phyloP scores from a whole-genome alignment of 2,888 invertebrate species.

The Schizotus pectinicornis region DNA sequence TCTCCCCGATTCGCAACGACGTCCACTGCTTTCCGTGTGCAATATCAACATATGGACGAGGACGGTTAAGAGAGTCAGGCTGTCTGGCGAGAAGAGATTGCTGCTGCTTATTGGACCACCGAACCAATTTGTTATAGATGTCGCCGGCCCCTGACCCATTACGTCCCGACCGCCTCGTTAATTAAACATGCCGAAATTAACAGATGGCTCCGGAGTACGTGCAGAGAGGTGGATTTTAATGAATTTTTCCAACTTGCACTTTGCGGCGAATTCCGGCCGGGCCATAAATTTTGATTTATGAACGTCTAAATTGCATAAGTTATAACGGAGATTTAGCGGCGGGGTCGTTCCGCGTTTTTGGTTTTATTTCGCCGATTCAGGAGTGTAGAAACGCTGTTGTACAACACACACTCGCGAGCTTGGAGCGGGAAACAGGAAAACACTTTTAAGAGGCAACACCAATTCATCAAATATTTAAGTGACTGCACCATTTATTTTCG shows the following conservation, averaged over 20 bases:
- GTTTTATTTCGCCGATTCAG: conserved; percentile 5
- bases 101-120: too few relatives aligned
- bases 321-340: too few relatives aligned
- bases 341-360: not conserved
- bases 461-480: conserved; percentile 32
- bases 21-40: conserved; percentile 1
- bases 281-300: too few relatives aligned
- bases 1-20: conserved; percentile 14
- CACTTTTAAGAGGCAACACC: conserved; percentile 27
- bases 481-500: conserved; percentile 27
- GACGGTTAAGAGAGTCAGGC: not conserved
- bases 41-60: conserved; percentile 3
- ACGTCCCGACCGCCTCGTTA: too few relatives aligned
- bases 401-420: conserved; percentile 4
- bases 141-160: too few relatives aligned
- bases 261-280: too few relatives aligned
- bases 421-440: conserved; percentile 24
- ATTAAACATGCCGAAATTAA: too few relatives aligned
- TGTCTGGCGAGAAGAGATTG: not conserved
- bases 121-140: too few relatives aligned
- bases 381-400: not conserved
- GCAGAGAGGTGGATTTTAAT: too few relatives aligned
- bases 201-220: too few relatives aligned
- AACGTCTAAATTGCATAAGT: too few relatives aligned
- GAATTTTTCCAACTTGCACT: too few relatives aligned